phyloP scores from a whole-genome alignment of 1,140 invertebrate species.

The Pseudomyrmex flavicornis region DNA sequence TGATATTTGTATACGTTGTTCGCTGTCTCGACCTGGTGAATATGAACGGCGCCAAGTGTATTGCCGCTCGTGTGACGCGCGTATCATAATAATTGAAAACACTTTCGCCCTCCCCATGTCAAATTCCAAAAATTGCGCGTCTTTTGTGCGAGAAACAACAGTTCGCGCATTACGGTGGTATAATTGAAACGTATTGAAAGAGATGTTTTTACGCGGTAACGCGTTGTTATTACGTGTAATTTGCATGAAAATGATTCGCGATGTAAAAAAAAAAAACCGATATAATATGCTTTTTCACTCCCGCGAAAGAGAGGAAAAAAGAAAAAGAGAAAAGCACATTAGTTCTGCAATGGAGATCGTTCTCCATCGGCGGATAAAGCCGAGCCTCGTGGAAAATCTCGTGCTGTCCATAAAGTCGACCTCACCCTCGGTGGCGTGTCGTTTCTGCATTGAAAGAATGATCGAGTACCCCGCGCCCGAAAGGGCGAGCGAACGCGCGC shows the following conservation, averaged over 20 bases:
- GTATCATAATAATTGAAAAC: neutral
- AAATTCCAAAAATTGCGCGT: neutral
- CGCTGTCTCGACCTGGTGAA: neutral
- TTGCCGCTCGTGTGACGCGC: neutral
- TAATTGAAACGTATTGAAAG: neutral
- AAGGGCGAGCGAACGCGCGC: constrained; percentile 47
- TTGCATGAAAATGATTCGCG: constrained; percentile 34
- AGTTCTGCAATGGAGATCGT: constrained; percentile 50
- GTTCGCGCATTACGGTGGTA: neutral
- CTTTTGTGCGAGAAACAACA: neutral
- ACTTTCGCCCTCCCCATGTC: neutral
- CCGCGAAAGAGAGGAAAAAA: neutral
- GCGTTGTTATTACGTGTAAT: constrained; percentile 5
- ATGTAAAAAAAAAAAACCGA: constrained; percentile 9
- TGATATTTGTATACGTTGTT: constrained; percentile 4
- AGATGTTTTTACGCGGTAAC: neutral
- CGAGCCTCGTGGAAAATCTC: constrained; percentile 51
- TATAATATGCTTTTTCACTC: constrained; percentile 19
- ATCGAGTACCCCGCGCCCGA: constrained; percentile 70
- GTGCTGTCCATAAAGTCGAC: constrained; percentile 40
- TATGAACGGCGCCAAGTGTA: neutral
- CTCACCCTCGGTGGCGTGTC: constrained; percentile 62
- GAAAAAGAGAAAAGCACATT: constrained; percentile 29
- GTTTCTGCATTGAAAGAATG: constrained; percentile 72
- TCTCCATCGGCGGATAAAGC: constrained; percentile 44